These are phyloP conservation scores for Stenurella melanura DNA, from an alignment of 2,888 invertebrate genomes.

Conservation along the genomic window DNA sequence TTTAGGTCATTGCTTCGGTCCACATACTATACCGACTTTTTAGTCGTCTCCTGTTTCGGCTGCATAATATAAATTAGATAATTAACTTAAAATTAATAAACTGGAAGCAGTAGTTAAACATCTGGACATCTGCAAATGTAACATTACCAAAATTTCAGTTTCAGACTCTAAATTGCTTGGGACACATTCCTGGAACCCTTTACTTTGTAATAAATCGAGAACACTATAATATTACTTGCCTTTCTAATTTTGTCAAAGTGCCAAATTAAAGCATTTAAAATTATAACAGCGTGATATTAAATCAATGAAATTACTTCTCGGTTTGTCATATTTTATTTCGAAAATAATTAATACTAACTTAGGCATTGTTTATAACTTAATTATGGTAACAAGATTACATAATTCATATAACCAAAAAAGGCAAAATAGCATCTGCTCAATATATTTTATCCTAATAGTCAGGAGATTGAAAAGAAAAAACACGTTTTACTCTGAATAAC, in stretches of 20 bases:
- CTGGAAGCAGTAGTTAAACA: neutral
- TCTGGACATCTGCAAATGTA: neutral
- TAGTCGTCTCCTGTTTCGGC: too few relatives aligned
- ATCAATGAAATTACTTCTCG: neutral
- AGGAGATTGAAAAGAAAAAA: too few relatives aligned
- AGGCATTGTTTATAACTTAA: neutral
- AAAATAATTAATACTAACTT: neutral
- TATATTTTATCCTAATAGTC: too few relatives aligned
- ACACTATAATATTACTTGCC: neutral
- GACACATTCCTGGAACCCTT: neutral
- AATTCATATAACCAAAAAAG: too few relatives aligned
- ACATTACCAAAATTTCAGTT: neutral
- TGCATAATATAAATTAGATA: too few relatives aligned
- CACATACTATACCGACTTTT: too few relatives aligned
- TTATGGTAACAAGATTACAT: too few relatives aligned
- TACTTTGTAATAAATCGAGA: neutral
- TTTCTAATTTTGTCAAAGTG: neutral
- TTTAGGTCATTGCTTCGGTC: too few relatives aligned
- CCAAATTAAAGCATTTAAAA: neutral
- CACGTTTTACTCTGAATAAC: too few relatives aligned
- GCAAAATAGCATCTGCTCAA: too few relatives aligned
- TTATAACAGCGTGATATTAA: neutral
- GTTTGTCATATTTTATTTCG: neutral
- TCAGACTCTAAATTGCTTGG: conserved; percentile 1
- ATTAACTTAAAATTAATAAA: too few relatives aligned